Evolutionary conservation across 2,113 vertebrate species (phyloP), one percentile per base, ranked within the genome.

Genomic region (Chaetodon auriga): DNA sequence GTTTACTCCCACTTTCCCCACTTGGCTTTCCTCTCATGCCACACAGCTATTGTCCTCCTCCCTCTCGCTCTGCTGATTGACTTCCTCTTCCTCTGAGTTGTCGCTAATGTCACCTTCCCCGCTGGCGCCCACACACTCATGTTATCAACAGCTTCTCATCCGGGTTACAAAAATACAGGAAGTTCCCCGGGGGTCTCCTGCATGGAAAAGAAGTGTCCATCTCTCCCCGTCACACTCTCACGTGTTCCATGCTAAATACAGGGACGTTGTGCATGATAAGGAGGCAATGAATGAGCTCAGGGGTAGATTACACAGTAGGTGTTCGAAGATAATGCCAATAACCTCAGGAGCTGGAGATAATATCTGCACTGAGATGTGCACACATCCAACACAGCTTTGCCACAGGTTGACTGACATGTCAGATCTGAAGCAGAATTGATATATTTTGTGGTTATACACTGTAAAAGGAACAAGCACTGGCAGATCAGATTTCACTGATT

Each of bases 61-160:
- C 64, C 69, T 78, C 76, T 83, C 62, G 7, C 84, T 83, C 65
- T 57, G 81, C 85, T 91, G 92, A 92, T 92, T 92, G 85, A 92
- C 91, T 95, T 95, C 94, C 94, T 93, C 89, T 92, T 93, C 90
- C 87, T 85, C 86, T 73, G 82, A 90, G 82, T 91, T 89, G 91
- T 85, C 72, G 76, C 77, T 93, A 92, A 92, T 92, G 93, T 93
- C 90, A 93, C 92, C 90, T 90, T 90, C 77, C 81, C 88, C 25
- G 85, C 87, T 87, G 90, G 87, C 89, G 83, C 91, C 90, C 87
- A 92, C 90, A 88, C 90, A 77, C 70, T 91, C 68, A 41, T 75
- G 82, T 91, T 92, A 93, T 93, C 94, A 92, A 90, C 87, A 75
- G 85, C 82, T 88, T 87, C 89, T 90, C 91, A 92, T 93, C 92